These are phyloP conservation scores for Lasiurus cinereus DNA, from an alignment of 2,113 vertebrate species.

Conservation along the genomic window DNA sequence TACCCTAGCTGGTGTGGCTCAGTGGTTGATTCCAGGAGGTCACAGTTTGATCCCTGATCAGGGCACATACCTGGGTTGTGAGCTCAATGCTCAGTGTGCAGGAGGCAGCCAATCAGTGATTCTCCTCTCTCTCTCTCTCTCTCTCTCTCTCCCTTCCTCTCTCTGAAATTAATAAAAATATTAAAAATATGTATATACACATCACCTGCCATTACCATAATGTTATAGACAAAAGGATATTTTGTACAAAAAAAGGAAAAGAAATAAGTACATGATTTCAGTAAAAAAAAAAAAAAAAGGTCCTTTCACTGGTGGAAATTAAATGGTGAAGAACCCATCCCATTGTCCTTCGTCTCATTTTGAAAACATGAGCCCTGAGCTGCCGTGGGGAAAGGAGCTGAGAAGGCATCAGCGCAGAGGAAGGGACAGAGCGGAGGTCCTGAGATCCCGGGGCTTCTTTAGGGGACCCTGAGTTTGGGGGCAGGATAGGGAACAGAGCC, in stretches of 20 bases:
- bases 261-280: background rate
- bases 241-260: background rate
- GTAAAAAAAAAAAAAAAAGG: background rate
- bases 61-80: too few relatives aligned
- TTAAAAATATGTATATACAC: too few relatives aligned
- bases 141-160: too few relatives aligned
- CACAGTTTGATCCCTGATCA: too few relatives aligned
- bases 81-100: too few relatives aligned
- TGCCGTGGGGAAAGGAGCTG: too few relatives aligned
- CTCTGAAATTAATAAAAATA: too few relatives aligned
- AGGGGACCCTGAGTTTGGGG: background rate
- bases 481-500: fast-evolving
- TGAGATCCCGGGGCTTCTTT: background rate
- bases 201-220: background rate
- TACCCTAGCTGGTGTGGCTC: too few relatives aligned
- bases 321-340: background rate
- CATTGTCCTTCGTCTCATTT: background rate
- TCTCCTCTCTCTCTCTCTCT: too few relatives aligned
- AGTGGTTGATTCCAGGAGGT: too few relatives aligned
- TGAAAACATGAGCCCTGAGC: background rate
- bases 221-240: background rate
- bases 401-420: background rate
- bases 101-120: too few relatives aligned
- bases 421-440: background rate
- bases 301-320: background rate